A percentile compares a stretch with the other conserved stretches of the same genome.
Evolutionary conservation across 2,113 vertebrate species (phyloP).

Genomic region (Misgurnus mizolepis): DNA sequence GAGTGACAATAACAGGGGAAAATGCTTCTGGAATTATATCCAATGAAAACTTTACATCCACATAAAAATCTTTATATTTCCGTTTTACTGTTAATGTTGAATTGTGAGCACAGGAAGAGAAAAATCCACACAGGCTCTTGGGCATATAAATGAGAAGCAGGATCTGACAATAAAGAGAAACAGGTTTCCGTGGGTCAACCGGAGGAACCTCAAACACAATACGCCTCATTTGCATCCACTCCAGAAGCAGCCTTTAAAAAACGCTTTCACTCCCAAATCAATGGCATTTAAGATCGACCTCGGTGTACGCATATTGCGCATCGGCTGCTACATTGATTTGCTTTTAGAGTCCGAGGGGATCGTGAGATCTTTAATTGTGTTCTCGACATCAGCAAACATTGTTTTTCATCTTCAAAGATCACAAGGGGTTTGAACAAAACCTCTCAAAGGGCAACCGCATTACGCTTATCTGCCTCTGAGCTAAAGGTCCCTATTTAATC

Average conservation of each 20-base stretch:
- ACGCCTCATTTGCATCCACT: slow-evolving; percentile 62
- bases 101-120: slow-evolving; percentile 16
- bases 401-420: slow-evolving; percentile 10
- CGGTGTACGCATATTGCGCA: slow-evolving; percentile 57
- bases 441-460: slow-evolving; percentile 16
- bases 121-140: background rate
- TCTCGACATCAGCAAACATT: slow-evolving; percentile 17
- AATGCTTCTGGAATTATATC: background rate
- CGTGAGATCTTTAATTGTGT: background rate
- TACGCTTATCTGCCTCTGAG: slow-evolving; percentile 5
- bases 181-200: slow-evolving; percentile 36
- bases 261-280: slow-evolving; percentile 56
- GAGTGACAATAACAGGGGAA: background rate
- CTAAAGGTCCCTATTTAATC: slow-evolving; percentile 19
- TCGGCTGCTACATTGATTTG: slow-evolving; percentile 64
- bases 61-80: background rate
- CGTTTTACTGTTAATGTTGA: slow-evolving; percentile 30
- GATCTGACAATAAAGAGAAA: slow-evolving; percentile 68
- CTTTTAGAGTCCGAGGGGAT: slow-evolving; percentile 21
- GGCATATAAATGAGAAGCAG: slow-evolving; percentile 60
- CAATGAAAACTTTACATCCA: too few species aligned
- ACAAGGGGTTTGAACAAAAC: slow-evolving; percentile 32
- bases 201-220: slow-evolving; percentile 55
- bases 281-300: slow-evolving; percentile 67
- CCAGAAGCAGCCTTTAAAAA: slow-evolving; percentile 56